phyloP scores from a whole-genome alignment of 2,888 invertebrate genomes.

The Ochropleura leucogaster region DNA sequence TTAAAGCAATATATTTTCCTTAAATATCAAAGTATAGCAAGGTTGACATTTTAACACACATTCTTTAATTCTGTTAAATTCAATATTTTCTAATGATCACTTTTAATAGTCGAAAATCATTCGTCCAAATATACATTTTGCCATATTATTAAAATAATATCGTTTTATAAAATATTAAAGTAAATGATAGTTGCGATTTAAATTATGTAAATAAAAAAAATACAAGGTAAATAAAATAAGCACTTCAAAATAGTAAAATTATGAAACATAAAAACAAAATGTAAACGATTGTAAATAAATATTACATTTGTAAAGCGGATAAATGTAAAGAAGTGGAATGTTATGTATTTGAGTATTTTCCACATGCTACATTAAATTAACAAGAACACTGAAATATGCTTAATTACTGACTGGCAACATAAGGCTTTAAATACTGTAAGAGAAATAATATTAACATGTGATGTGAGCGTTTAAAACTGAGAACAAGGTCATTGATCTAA shows the following conservation, averaged over 20 bases:
- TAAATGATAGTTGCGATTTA: constrained; percentile 14
- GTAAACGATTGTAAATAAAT: constrained; percentile 54
- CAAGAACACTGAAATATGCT: constrained; percentile 37
- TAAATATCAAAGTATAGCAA: background rate
- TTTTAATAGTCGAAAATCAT: constrained; percentile 6
- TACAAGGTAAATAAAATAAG: constrained; percentile 50
- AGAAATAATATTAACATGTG: constrained; percentile 56
- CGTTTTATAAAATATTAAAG: background rate
- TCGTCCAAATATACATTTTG: background rate
- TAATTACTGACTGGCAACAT: constrained; percentile 48
- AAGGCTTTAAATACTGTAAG: constrained; percentile 43
- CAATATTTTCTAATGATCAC: constrained; percentile 7
- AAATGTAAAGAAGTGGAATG: constrained; percentile 63
- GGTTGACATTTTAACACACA: constrained; percentile 27
- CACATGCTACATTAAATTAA: constrained; percentile 47
- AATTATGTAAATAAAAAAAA: constrained; percentile 43
- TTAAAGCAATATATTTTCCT: background rate
- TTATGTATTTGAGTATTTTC: constrained; percentile 62
- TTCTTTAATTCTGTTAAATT: background rate
- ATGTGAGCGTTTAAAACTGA: constrained; percentile 24
- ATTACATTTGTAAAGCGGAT: constrained; percentile 49
- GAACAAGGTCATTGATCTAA: constrained; percentile 9
- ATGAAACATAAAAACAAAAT: constrained; percentile 55
- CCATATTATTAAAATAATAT: constrained; percentile 1
- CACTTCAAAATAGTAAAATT: constrained; percentile 45